Percentiles rank a stretch among this genome's conserved stretches.
Evolutionary conservation across 1,140 invertebrate species (phyloP).

Genomic region (Orchestia grillus): DNA sequence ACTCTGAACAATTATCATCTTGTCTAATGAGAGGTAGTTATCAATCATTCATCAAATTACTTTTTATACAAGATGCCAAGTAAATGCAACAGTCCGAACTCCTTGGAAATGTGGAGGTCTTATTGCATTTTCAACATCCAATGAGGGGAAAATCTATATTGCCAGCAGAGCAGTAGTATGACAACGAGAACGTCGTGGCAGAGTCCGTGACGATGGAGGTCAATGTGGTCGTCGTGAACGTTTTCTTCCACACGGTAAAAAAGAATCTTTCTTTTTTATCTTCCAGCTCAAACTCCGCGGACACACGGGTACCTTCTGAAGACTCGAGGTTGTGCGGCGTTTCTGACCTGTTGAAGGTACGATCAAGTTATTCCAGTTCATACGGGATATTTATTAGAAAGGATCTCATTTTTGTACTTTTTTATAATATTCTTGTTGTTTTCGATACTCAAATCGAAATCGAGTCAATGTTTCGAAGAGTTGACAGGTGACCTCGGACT

Average conservation of each 20-base stretch:
- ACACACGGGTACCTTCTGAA: not conserved
- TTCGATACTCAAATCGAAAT: too few relatives aligned
- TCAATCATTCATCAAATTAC: too few relatives aligned
- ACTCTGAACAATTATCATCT: too few relatives aligned
- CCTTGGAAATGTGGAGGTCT: not conserved
- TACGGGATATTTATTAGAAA: too few relatives aligned
- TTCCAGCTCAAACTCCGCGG: not conserved
- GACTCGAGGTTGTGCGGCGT: not conserved
- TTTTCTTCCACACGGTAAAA: slow-evolving; percentile 7
- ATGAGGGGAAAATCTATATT: not conserved
- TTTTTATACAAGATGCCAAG: too few relatives aligned
- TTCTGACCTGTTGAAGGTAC: not conserved
- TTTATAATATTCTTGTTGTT: too few relatives aligned
- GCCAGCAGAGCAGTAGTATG: slow-evolving; percentile 12
- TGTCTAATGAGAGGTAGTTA: too few relatives aligned
- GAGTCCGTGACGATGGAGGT: not conserved
- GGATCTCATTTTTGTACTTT: too few relatives aligned
- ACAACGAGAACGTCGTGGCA: not conserved
- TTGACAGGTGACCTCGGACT: too few relatives aligned
- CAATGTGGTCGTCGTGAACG: not conserved
- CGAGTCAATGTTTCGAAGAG: too few relatives aligned
- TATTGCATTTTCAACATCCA: not conserved
- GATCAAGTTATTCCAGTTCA: too few relatives aligned
- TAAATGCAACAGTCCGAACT: too few relatives aligned
- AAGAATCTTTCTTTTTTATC: not conserved